Evolutionary conservation across 2,113 vertebrate genomes (phyloP).

Genomic region (Thunnus thynnus): DNA sequence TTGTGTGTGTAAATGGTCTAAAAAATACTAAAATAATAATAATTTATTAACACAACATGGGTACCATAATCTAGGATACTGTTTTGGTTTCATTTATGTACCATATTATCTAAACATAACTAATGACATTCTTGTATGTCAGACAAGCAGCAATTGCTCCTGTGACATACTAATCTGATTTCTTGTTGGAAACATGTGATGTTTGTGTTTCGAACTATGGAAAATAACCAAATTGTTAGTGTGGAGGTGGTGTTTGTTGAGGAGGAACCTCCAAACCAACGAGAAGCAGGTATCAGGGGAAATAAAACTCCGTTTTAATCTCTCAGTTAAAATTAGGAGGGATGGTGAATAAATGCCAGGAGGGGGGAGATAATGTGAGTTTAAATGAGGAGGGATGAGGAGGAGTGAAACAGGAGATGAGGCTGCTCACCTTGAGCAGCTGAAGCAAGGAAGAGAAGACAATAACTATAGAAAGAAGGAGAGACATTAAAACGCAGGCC

Average conservation of each 20-base stretch:
- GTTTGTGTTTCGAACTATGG: not conserved
- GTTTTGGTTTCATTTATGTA: too few relatives aligned
- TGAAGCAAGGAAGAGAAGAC: not conserved
- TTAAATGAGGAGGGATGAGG: not conserved
- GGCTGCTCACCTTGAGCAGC: constrained; percentile 26
- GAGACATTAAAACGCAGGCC: constrained; percentile 8
- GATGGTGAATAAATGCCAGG: too few relatives aligned
- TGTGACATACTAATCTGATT: not conserved
- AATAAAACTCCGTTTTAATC: constrained; percentile 13
- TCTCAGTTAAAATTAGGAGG: not conserved
- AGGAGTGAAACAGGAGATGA: not conserved
- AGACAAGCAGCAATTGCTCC: too few relatives aligned
- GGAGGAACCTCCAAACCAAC: not conserved
- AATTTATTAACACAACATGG: too few relatives aligned
- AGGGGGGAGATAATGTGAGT: too few relatives aligned
- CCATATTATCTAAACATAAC: too few relatives aligned
- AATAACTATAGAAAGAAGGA: not conserved
- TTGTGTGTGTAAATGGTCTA: too few relatives aligned
- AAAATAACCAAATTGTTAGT: not conserved
- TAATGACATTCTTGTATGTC: too few relatives aligned
- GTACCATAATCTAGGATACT: too few relatives aligned
- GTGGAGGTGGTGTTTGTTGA: not conserved
- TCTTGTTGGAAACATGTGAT: not conserved
- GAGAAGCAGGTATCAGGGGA: not conserved
- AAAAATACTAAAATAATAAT: too few relatives aligned